A percentile compares a stretch with the other conserved stretches of the same genome.
Evolutionary conservation across 2,113 vertebrate species (phyloP).

Genomic region (Meles meles): DNA sequence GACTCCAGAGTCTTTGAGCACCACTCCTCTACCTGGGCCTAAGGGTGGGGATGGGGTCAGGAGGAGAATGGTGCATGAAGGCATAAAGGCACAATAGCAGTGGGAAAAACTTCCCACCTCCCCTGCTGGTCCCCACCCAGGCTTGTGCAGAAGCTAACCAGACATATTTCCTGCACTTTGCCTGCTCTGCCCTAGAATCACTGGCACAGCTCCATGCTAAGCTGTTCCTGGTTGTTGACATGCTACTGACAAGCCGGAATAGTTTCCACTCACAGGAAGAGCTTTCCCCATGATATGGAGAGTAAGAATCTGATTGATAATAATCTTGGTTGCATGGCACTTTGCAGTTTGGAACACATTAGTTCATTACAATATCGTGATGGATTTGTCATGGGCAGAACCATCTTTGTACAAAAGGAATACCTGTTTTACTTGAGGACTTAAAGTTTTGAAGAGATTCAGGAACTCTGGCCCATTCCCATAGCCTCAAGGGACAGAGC

Average conservation of each 20-base stretch:
- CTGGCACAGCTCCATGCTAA: background rate
- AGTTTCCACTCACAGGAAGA: background rate
- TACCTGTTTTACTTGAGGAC: background rate
- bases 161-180: background rate
- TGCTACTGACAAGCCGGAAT: background rate
- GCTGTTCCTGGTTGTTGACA: background rate
- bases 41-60: background rate
- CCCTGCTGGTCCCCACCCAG: background rate
- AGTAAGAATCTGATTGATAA: background rate
- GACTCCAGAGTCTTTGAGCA: background rate
- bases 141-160: background rate
- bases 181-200: background rate
- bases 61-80: background rate
- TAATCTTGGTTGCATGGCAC: background rate
- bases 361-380: background rate
- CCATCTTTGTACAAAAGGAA: background rate
- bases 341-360: background rate
- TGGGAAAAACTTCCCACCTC: background rate
- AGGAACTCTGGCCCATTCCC: background rate
- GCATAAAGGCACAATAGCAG: accelerated
- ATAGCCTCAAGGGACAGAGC: background rate
- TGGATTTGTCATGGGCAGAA: background rate
- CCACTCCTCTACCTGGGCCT: too few relatives aligned
- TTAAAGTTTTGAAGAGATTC: background rate
- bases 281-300: background rate